phyloP scores from a whole-genome alignment of 2,797 vertebrate species.

The Xenops minutus region DNA sequence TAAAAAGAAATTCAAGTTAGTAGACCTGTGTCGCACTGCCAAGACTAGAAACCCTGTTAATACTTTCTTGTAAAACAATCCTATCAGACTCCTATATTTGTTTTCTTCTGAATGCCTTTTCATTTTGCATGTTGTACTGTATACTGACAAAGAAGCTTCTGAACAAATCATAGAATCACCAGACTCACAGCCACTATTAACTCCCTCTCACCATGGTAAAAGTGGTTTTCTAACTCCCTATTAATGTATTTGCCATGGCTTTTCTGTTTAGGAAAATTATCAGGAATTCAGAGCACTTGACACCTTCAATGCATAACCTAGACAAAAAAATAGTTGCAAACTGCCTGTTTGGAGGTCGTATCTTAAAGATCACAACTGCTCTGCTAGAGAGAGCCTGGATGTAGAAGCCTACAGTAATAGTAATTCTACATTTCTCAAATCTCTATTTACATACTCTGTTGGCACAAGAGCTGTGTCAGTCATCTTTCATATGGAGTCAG shows the following conservation, averaged over 20 bases:
- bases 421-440: neutral
- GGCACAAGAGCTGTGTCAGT: neutral
- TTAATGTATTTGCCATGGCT: neutral
- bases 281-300: neutral
- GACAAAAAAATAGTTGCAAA: neutral
- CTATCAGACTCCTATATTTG: neutral
- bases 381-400: neutral
- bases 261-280: neutral
- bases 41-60: neutral
- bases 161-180: neutral
- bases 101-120: neutral
- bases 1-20: neutral
- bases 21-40: neutral
- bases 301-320: neutral
- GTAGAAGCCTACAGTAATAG: neutral
- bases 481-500: neutral
- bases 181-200: neutral
- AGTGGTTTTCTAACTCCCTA: neutral
- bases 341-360: neutral
- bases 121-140: neutral
- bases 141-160: neutral
- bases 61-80: neutral
- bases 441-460: neutral
- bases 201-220: neutral
- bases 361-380: neutral